Base-by-base conservation (phyloP, 2,113 vertebrate genomes). In the Quiscalus mexicanus region DNA sequence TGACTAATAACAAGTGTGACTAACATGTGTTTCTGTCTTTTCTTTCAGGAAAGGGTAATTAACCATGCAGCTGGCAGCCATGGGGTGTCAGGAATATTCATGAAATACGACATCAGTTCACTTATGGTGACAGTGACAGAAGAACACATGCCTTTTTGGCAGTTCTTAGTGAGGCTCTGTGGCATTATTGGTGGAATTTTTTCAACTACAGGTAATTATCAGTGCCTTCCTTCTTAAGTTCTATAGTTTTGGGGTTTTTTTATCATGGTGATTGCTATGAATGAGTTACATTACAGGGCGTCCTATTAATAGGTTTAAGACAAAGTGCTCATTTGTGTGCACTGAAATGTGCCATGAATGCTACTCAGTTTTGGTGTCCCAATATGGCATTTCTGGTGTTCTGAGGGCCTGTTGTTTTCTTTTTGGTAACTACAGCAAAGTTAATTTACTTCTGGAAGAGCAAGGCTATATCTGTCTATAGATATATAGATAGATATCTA, bases 101-200 rank as follows among this genome's bases (percentile, higher is more conserved):
- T 99, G 99, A 99, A 99, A 76, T 99, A 99, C 0, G 99, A 99
- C 73, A 99, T 99, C 97, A 99, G 98, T 95, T 99, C 99, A 45
- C 98, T 99, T 10, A 99, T 99, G 99, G 99, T 99, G 90, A 99
- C 98, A 0, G 99, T 99, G 89, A 99, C 99, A 4, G 99, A 99
- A 97, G 98, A 99, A 87, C 99, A 99, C 96, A 99, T 99, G 99
- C 99, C 99, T 19, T 98, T 99, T 39, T 99, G 99, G 99, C 98
- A 99, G 98, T 99, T 99, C 95, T 98, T 99, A 37, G 98, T 99
- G 91, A 98, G 99, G 68, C 98, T 99, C 60, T 99, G 99, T 92
- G 99, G 99, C 92, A 99, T 99, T 95, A 76, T 99, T 42, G 99
- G 99, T 90, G 99, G 99, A 90, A 99, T 99, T 97, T 99, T 99